A percentile compares a stretch with the other conserved stretches of the same genome.
Evolutionary conservation across 2,888 invertebrate genomes (phyloP).

Genomic region (Drosophila subsilvestris): DNA sequence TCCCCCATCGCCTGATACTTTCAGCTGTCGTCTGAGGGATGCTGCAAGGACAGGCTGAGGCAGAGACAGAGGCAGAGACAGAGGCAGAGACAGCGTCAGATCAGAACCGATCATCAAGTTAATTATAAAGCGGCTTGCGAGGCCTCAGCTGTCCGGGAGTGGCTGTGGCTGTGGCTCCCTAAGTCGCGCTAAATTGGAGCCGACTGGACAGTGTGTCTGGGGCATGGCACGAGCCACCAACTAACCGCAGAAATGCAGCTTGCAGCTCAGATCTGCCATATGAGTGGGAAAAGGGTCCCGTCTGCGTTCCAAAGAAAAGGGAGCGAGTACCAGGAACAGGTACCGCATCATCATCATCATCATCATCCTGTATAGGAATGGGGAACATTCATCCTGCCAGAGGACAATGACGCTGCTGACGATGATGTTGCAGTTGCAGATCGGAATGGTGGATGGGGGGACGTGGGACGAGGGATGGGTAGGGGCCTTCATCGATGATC

Average conservation of each 20-base stretch:
- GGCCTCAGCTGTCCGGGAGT: slow-evolving; percentile 32
- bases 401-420: slow-evolving; percentile 37
- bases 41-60: slow-evolving; percentile 14
- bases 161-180: background rate
- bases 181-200: slow-evolving; percentile 14
- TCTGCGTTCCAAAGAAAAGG: background rate
- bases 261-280: slow-evolving; percentile 12
- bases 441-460: background rate
- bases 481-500: background rate
- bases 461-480: background rate
- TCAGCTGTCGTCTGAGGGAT: slow-evolving; percentile 35
- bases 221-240: slow-evolving; percentile 33
- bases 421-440: slow-evolving; percentile 27
- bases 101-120: slow-evolving; percentile 25
- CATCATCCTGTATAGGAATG: background rate
- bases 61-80: too few relatives aligned
- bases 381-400: slow-evolving; percentile 19
- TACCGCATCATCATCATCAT: slow-evolving; percentile 26
- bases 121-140: slow-evolving; percentile 25
- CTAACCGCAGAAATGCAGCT: slow-evolving; percentile 46
- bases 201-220: background rate
- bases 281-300: background rate
- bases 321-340: slow-evolving; percentile 20
- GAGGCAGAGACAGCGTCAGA: background rate
- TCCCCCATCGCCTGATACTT: background rate